Base-by-base conservation (phyloP, 2,888 invertebrate genomes). In the Noctua janthina region DNA sequence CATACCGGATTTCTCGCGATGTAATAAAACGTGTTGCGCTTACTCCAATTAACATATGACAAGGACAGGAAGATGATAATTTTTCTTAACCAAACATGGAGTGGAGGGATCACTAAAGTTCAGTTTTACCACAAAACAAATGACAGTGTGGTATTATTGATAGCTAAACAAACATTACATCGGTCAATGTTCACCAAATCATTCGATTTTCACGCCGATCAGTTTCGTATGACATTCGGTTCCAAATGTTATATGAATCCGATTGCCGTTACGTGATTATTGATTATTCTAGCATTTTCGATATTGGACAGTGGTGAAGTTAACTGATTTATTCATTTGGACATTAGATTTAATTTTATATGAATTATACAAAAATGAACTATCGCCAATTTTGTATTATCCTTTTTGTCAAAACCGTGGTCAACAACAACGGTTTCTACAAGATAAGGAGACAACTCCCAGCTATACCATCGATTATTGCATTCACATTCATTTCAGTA, bases 181-280 rank as follows among this genome's bases (percentile, higher is more conserved):
- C 6, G 46, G 51, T 62, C 43, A 69, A 75, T 43, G 49, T 43
- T 79, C 68, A 74, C 7, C 68, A 46, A 75, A 85, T 87, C 59
- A 72, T 80, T 59, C 6, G 17, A 80, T 80, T 80, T 77, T 70
- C 68, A 81, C 81, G 62, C 66, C 56, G 43, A 88, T 88, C 68
- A 8, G 88, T 64, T 79, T 77, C 86, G 20, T 80, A 20, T 88
- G 88, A 83, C 88, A 89, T 88, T 88, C 77, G 66, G 23, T 46
- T 75, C 46, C 69, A 88, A 88, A 89, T 89, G 88, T 78, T 87
- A 85, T 66, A 85, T 75, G 71, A 79, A 70, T 78, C 73, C 35
- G 20, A 87, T 69, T 62, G 67, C 7, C 23, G 68, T 80, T 80
- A 80, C 66, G 62, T 82, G 54, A 80, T 82, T 82, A 74, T 56